phyloP scores from a whole-genome alignment of 1,140 invertebrate species.

The Meloidogyne floridensis region DNA sequence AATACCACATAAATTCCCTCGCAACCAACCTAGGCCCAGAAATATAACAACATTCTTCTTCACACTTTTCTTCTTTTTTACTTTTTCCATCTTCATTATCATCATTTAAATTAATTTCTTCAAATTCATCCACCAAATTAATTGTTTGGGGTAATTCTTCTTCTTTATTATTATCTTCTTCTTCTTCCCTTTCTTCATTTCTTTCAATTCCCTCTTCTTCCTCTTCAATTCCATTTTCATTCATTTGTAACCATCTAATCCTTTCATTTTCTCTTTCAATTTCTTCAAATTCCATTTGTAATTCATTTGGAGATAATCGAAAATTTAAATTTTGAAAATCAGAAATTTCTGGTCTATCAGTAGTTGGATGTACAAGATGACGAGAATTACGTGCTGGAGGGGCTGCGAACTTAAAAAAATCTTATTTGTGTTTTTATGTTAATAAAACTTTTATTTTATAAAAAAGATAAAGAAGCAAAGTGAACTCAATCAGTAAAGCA shows the following conservation, averaged over 20 bases:
- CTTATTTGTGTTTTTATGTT: no score
- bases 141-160: not conserved
- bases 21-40: no score
- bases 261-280: not conserved
- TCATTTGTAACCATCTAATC: not conserved
- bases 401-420: no score
- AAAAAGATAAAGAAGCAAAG: no score
- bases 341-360: not conserved
- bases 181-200: not conserved
- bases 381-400: not conserved
- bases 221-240: not conserved
- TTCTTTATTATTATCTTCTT: not conserved
- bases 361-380: not conserved
- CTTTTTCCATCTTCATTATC: not conserved
- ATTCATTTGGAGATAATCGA: not conserved
- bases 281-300: not conserved
- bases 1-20: no score
- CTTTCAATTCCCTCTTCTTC: not conserved
- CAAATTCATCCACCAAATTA: conserved; percentile 1
- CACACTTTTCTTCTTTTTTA: not conserved
- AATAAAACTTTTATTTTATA: no score
- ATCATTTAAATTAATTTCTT: conserved; percentile 4
- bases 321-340: not conserved
- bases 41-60: no score
- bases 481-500: no score